Evolutionary conservation across 1,140 invertebrate species (phyloP), one percentile per base, ranked within the genome.

Genomic region (Plectrocnemia conspersa): DNA sequence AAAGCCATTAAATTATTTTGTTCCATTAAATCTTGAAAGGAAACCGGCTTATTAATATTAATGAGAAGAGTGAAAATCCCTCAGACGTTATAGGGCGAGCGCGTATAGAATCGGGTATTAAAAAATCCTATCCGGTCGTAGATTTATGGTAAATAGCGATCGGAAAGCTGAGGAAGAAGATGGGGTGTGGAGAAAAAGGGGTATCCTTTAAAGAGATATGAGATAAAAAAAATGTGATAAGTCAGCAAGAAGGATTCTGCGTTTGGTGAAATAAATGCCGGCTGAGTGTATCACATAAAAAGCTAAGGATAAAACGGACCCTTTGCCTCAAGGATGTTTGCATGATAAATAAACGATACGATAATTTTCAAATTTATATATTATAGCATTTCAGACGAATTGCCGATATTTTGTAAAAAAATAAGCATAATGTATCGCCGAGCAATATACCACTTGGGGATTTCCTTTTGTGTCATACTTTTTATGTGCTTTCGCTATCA

Each of bases 341-440:
- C 44, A 44, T 19, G 52, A 54, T 54, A 45, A 45, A 54, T 54
- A 45, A 54, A 54, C n/a, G n/a, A n/a, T n/a, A n/a, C n/a, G n/a
- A n/a, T n/a, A n/a, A n/a, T n/a, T n/a, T n/a, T 29, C 13, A 29
- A 29, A 29, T 9, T 9, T 29, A 29, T 29, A 9, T 9, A 9
- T 29, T 9, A 29, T 29, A 29, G 7, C 13, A 7, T 29, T 29
- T 29, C 27, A 29, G n/a, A 29, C 13, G 7, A 29, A 29, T 13
- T 9, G n/a, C 27, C 27, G 27, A 9, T 29, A 29, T 29, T 29
- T 29, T 29, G 7, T 29, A 29, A 29, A 9, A 29, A 13, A 29
- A 29, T 9, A 29, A 29, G n/a, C n/a, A n/a, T n/a, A n/a, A n/a
- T n/a, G n/a, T n/a, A n/a, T n/a, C n/a, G n/a, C n/a, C n/a, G n/a